Evolutionary conservation across 92 coral and sea anemone species (phyloP), one percentile per base, ranked within the genome.

Genomic region (Epizoanthus fatuus): DNA sequence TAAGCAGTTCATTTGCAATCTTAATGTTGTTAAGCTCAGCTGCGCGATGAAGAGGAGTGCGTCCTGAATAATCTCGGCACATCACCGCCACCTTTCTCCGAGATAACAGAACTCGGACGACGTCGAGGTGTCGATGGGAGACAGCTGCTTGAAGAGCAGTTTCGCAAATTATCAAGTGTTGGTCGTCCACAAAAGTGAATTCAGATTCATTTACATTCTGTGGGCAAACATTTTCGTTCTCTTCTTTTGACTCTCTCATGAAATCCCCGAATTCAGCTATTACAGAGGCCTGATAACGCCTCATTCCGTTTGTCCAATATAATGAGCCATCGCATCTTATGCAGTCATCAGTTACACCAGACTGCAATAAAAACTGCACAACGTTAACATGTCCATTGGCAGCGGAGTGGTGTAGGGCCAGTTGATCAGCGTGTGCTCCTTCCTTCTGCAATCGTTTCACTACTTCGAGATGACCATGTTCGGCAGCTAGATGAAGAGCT

Each of bases 141-240:
- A 94, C 93, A 37, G 98, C 98, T 16, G 87, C 86, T 47, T 95
- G 98, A n/a, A 95, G 88, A 17, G 96, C 98, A 37, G 93, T 95
- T 62, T 95, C 94, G 53, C 98, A 95, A 17, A 69, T 17, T 60
- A 87, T 69, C 25, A 39, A 69, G 39, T 86, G 93, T 16, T 57
- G 35, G 42, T 92, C 93, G 47, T 88, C 75, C 0, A 77, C 52
- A 12, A 89, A 66, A 59, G 37, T 68, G 45, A 62, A 69, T 5
- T 60, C 29, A 4, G 74, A 25, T 16, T 47, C 29, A 47, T 65
- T 14, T 35, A 13, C 1, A 55, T 3, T 2, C 19, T 51, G 15
- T 0, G 38, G 10, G 19, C 35, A 51, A 13, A 4, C 17, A 14
- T 52, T 17, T 16, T 40, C 16, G 12, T 3, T n/a, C 8, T 3